A percentile compares a stretch with the other conserved stretches of the same genome.
Evolutionary conservation across 2,888 invertebrate species (phyloP).

Genomic region (Drosophila seclusa): DNA sequence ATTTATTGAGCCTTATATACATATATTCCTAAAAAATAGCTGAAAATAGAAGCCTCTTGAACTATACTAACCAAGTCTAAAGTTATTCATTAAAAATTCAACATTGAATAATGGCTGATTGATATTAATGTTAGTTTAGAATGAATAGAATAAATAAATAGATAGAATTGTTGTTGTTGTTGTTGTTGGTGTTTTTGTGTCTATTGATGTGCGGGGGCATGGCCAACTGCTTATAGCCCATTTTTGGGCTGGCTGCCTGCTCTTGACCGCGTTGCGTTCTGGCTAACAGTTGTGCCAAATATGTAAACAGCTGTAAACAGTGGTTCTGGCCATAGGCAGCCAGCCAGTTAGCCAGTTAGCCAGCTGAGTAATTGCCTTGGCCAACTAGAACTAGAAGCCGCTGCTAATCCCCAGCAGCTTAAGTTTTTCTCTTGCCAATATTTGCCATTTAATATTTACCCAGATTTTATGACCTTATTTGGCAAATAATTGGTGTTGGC

Average conservation of each 20-base stretch:
- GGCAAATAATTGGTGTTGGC: constrained; percentile 30
- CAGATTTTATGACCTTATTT: constrained; percentile 46
- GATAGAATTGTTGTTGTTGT: constrained; percentile 1
- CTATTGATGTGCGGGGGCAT: constrained; percentile 44
- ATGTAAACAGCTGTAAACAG: constrained; percentile 32
- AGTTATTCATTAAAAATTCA: constrained; percentile 24
- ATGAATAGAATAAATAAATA: constrained; percentile 19
- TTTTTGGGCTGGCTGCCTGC: constrained; percentile 65
- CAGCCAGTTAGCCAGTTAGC: constrained; percentile 7
- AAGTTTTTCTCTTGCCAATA: constrained; percentile 23
- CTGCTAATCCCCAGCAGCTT: constrained; percentile 25
- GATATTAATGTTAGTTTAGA: constrained; percentile 36
- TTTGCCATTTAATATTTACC: constrained; percentile 54
- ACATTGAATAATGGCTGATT: constrained; percentile 43
- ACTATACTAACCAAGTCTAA: neutral
- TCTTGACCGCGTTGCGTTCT: constrained; percentile 65
- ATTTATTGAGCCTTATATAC: neutral
- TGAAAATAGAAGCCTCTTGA: constrained; percentile 26
- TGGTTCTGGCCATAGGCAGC: constrained; percentile 28
- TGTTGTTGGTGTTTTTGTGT: constrained; percentile 6
- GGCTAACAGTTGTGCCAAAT: constrained; percentile 58
- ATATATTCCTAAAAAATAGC: neutral
- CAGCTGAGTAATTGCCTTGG: constrained; percentile 32
- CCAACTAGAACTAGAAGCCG: constrained; percentile 25
- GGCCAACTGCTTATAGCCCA: constrained; percentile 72